Base-by-base conservation (phyloP, 2,888 invertebrate species). In the Euclidia mi region DNA sequence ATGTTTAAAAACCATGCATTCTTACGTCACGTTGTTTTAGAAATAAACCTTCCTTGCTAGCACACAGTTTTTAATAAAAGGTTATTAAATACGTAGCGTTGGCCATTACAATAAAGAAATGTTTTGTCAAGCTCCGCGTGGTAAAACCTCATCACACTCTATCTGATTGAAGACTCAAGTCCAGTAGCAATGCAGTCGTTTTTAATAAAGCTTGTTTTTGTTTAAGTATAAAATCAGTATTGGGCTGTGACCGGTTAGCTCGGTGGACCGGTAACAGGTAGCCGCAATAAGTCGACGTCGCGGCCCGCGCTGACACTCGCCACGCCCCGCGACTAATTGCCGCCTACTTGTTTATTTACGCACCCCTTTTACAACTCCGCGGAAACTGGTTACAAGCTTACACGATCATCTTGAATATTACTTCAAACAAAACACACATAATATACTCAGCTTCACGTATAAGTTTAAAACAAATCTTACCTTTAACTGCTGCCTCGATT, bases 321-420 rank as follows among this genome's bases (percentile, higher is more conserved):
- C 65, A 83, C 89, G 88, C 90, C 91, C 83, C 71, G 52, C 69
- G 53, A 76, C 88, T 89, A 90, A 92, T 91, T 88, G 85, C 90
- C 85, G 85, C 87, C 90, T 90, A 84, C 89, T 87, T 88, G 88
- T 90, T 91, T 91, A 87, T 84, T 87, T 85, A n/a, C n/a, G n/a
- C 76, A 65, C 78, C 59, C 71, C 78, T 71, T 79, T 80, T 79
- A 73, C 71, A 71, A 71, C 73, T 65, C 56, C 61, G 62, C 59
- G 63, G 65, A 60, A 69, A 63, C 63, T 60, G 47, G 42, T 56
- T 49, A 45, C 58, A 61, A 53, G 50, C 44, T 47, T 56, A 64
- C 56, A 50, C 18, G 14, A 47, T 47, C 11, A 28, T 47, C 35
- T 42, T 14, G 50, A 58, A 46, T 55, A 58, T 56, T 61, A 44